phyloP scores from a whole-genome alignment of 2,888 invertebrate species.

The Argyresthia albistria region DNA sequence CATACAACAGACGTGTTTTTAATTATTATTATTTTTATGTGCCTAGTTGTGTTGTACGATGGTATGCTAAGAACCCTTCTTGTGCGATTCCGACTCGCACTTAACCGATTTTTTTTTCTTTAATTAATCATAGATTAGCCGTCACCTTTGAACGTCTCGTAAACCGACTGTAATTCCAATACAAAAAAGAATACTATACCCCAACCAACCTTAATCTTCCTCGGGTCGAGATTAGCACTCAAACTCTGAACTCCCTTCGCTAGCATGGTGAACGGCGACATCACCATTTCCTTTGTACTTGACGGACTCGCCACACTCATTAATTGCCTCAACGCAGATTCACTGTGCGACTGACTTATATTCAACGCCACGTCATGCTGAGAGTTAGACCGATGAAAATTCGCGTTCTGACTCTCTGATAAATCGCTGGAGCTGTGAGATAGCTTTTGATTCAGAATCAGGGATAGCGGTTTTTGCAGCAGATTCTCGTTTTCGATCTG shows the following conservation, averaged over 20 bases:
- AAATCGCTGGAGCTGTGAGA: conserved; percentile 82
- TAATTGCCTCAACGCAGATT: conserved; percentile 81
- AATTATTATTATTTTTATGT: too few relatives aligned
- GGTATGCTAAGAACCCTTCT: too few relatives aligned
- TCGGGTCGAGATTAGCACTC: conserved; percentile 88
- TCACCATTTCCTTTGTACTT: conserved; percentile 75
- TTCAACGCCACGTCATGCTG: conserved; percentile 79
- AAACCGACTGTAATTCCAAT: too few relatives aligned
- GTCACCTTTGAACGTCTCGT: too few relatives aligned
- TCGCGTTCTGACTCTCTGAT: conserved; percentile 19
- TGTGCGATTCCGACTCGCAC: too few relatives aligned
- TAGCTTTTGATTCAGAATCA: conserved; percentile 73
- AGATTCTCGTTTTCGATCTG: conserved; percentile 49
- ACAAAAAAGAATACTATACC: too few relatives aligned
- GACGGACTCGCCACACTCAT: conserved; percentile 80
- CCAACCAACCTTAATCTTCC: conserved; percentile 81
- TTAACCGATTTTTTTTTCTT: too few relatives aligned
- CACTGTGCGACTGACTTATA: conserved; percentile 84
- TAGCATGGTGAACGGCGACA: conserved; percentile 85
- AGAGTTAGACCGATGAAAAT: conserved; percentile 67
- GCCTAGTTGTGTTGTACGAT: too few relatives aligned
- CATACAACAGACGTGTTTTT: too few relatives aligned
- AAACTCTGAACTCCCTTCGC: conserved; percentile 90
- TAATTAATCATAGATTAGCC: too few relatives aligned
- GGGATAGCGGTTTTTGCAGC: conserved; percentile 46